Percentiles rank a stretch among this genome's conserved stretches.
These are phyloP conservation scores for Labia minor DNA, from an alignment of 2,888 invertebrate species.

Conservation along the genomic window DNA sequence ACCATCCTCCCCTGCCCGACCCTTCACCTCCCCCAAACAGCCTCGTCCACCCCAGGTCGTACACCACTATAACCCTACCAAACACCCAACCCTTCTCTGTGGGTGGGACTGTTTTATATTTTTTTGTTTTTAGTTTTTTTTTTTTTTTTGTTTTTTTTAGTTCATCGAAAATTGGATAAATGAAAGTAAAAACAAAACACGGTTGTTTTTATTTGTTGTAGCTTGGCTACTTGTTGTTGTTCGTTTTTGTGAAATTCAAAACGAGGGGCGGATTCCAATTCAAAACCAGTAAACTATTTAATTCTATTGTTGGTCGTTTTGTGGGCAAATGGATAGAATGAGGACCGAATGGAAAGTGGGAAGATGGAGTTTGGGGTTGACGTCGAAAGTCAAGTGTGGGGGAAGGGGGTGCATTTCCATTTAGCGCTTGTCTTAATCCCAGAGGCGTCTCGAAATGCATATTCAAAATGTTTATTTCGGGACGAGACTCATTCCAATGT, in stretches of 20 bases:
- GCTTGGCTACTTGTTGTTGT: not conserved
- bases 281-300: constrained; percentile 13
- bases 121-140: no score
- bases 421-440: constrained; percentile 7
- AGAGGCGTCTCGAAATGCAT: not conserved
- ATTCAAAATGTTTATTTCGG: not conserved
- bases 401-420: not conserved
- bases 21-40: not conserved
- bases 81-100: not conserved
- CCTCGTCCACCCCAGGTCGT: not conserved
- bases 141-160: no score
- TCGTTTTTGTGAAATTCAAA: not conserved
- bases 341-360: not conserved
- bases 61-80: not conserved
- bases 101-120: no score
- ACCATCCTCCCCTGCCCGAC: not conserved
- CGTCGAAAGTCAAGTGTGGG: not conserved
- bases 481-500: no score
- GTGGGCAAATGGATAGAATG: not conserved
- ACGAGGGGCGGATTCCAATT: not conserved
- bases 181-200: not conserved
- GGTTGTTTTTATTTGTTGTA: not conserved
- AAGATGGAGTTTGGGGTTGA: no score
- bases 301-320: not conserved
- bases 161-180: constrained; percentile 2